Conservation (phyloP, 2,113 vertebrate species). For the Leptocoma aspasia region DNA sequence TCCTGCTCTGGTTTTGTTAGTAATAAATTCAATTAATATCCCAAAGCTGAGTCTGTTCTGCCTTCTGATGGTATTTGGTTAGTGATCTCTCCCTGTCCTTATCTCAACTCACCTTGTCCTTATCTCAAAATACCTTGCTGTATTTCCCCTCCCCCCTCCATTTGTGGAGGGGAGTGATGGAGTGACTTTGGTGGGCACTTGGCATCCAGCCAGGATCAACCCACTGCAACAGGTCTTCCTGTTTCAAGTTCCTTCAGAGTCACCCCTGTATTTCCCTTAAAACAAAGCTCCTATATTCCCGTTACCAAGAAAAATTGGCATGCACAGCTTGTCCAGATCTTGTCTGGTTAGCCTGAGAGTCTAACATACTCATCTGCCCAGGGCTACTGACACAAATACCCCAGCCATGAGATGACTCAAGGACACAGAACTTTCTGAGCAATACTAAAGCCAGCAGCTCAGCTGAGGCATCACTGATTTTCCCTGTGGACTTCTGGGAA, state of each 20-base stretch:
- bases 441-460: not conserved
- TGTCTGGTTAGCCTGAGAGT: not conserved
- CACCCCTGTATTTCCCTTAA: not conserved
- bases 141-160: not conserved
- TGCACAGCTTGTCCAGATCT: not conserved
- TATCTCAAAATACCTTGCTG: not conserved
- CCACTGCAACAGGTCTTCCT: not conserved
- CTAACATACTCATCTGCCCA: not conserved
- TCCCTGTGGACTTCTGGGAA: not conserved
- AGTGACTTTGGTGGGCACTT: not conserved
- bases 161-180: not conserved
- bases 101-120: not conserved
- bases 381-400: not conserved
- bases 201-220: not conserved
- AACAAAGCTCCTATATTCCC: not conserved
- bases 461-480: accelerated
- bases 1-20: not conserved
- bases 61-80: not conserved
- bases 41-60: not conserved
- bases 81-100: not conserved
- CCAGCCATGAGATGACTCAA: not conserved
- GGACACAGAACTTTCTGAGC: not conserved
- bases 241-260: not conserved
- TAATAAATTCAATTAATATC: not conserved
- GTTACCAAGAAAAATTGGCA: not conserved